These are phyloP conservation scores for Diachasmimorpha longicaudata DNA, from an alignment of 1,140 invertebrate species.

Conservation along the genomic window DNA sequence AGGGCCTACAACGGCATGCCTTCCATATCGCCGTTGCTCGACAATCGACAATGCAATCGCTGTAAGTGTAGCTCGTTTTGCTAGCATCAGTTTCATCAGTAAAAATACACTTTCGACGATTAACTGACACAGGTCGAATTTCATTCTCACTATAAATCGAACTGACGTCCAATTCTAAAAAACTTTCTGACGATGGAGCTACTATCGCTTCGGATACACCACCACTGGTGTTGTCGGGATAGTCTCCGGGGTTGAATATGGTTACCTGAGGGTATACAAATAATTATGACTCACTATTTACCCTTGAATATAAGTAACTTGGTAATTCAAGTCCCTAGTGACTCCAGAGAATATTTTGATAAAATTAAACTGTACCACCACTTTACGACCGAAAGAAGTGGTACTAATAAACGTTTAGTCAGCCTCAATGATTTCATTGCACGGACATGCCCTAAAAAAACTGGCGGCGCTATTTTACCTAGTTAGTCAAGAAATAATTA, in stretches of 20 bases:
- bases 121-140: slow-evolving; percentile 28
- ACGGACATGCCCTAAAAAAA: too few species aligned
- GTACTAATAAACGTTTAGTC: too few species aligned
- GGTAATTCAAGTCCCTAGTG: too few species aligned
- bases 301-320: too few species aligned
- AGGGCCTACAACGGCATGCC: slow-evolving; percentile 66
- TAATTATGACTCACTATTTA: not conserved
- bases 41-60: slow-evolving; percentile 66
- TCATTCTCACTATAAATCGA: slow-evolving; percentile 34
- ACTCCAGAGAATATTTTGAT: too few species aligned
- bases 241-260: slow-evolving; percentile 59
- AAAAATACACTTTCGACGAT: slow-evolving; percentile 66
- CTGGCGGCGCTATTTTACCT: too few species aligned
- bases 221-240: slow-evolving; percentile 54
- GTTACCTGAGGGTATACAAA: slow-evolving; percentile 42
- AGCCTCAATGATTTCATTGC: too few species aligned
- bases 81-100: slow-evolving; percentile 51
- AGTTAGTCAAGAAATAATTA: too few species aligned
- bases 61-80: slow-evolving; percentile 63
- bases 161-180: slow-evolving; percentile 34
- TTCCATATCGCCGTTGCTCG: slow-evolving; percentile 58
- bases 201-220: slow-evolving; percentile 43
- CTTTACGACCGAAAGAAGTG: too few species aligned
- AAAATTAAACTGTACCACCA: too few species aligned
- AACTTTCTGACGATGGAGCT: slow-evolving; percentile 32